Evolutionary conservation across 2,888 invertebrate species (phyloP), one percentile per base, ranked within the genome.

Genomic region (Synanthedon vespiformis): DNA sequence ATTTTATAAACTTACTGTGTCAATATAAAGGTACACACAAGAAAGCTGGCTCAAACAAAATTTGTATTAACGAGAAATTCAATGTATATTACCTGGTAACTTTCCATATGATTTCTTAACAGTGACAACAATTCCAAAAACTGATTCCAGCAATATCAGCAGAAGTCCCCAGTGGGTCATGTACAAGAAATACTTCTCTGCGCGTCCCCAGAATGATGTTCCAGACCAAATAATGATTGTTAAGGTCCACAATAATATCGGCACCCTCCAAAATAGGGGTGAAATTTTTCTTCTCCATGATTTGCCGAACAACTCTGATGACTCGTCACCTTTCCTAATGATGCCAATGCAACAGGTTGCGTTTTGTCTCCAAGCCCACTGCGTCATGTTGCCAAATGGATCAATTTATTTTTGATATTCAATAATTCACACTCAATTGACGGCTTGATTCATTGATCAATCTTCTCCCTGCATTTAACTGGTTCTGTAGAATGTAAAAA

Each of bases 161-260:
- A 82, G 58, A 40, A 89, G 72, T 2, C 89, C 89, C 89, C 89
- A 89, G 61, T 89, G 88, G 4, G 89, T 89, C 77, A 89, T 86
- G 63, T 89, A 89, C 16, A 89, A 68, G 54, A 87, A 73, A 70
- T 83, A 89, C 72, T 80, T 86, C 55, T 74, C 76, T 1, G 67
- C 65, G 1, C 80, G 78, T 14, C 83, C 83, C 83, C 85, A 85
- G 64, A 86, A 83, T 56, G 63, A 69, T 1, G 68, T 57, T 16
- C 77, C 63, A 0, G 86, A 82, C 74, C 79, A 78, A 52, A 68
- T 58, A 22, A 72, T 63, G 10, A 77, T 63, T 41, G 63, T 50
- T 3, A 75, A 53, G 1, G 82, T 64, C 86, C 86, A 86, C 2
- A 82, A 51, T 27, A 83, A 69, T 52, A 82, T 81, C 3, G 84